Percentiles rank a stretch among this genome's conserved stretches.
phyloP scores from a whole-genome alignment of 2,113 vertebrate genomes.

The Psettodes erumei region DNA sequence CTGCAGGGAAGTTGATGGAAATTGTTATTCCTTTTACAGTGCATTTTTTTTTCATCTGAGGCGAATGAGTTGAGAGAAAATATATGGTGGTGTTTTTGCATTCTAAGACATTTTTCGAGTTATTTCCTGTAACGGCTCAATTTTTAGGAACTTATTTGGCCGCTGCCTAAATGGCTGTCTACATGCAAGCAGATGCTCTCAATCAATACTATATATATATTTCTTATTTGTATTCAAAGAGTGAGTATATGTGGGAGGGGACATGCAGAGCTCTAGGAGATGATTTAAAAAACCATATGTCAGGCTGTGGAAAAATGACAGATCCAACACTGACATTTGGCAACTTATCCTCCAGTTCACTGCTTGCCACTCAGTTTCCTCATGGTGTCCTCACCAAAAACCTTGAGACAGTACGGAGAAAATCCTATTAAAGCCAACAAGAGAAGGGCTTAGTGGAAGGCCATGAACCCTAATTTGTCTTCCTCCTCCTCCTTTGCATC shows the following conservation, averaged over 20 bases:
- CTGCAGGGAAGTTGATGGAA: conserved; percentile 6
- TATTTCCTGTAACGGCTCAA: conserved; percentile 11
- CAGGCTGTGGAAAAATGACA: conserved; percentile 7
- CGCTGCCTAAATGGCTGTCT: not conserved
- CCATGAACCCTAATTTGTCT: conserved; percentile 39
- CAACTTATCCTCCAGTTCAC: conserved; percentile 31
- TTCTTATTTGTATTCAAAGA: conserved; percentile 1
- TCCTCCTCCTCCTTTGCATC: conserved; percentile 26
- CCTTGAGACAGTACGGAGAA: conserved; percentile 40
- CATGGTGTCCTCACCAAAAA: conserved; percentile 34
- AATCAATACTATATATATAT: not conserved
- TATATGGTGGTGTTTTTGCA: conserved; percentile 15
- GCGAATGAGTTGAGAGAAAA: conserved; percentile 8
- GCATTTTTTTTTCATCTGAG: not conserved
- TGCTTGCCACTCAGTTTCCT: conserved; percentile 41
- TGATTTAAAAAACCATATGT: conserved; percentile 10
- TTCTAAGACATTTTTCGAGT: conserved; percentile 12
- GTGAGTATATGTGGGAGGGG: not conserved
- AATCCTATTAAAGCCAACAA: conserved; percentile 49
- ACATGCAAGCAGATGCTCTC: not conserved
- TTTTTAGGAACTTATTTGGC: not conserved
- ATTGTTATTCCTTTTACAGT: conserved; percentile 16
- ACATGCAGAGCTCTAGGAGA: not conserved
- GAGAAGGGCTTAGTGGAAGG: conserved; percentile 34
- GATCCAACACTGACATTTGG: conserved; percentile 31